phyloP scores from a whole-genome alignment of 1,140 invertebrate genomes.

The Sitobion miscanthi region DNA sequence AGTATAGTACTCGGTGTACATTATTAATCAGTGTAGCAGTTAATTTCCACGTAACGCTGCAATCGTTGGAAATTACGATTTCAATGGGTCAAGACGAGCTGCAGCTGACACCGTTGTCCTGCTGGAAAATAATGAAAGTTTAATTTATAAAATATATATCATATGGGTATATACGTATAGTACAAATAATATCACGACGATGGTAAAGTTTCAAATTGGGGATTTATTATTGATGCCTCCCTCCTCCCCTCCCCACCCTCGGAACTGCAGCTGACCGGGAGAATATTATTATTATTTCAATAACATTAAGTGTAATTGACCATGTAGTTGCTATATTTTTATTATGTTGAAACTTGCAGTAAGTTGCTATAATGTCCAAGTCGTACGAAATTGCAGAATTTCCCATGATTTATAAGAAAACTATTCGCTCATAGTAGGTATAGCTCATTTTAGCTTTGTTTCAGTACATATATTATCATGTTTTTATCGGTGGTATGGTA shows the following conservation, averaged over 20 bases:
- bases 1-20: not conserved
- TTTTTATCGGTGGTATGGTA: not conserved
- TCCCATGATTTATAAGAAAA: not conserved
- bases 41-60: not conserved
- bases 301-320: not conserved
- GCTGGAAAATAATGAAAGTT: slow-evolving; percentile 16
- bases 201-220: not conserved
- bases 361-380: not conserved
- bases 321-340: too few species aligned
- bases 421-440: not conserved
- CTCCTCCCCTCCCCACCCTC: too few species aligned
- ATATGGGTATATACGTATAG: too few species aligned
- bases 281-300: slow-evolving; percentile 26
- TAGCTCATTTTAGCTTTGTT: not conserved
- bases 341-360: too few species aligned
- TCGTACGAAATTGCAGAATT: not conserved
- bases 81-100: not conserved
- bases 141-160: not conserved
- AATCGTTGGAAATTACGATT: not conserved
- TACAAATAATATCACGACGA: not conserved
- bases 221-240: not conserved
- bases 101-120: too few species aligned
- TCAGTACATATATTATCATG: not conserved
- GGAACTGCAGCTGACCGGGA: not conserved
- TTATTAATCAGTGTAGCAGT: not conserved